Conservation (phyloP, 2,888 invertebrate species). For the Drymonia ruficornis region DNA sequence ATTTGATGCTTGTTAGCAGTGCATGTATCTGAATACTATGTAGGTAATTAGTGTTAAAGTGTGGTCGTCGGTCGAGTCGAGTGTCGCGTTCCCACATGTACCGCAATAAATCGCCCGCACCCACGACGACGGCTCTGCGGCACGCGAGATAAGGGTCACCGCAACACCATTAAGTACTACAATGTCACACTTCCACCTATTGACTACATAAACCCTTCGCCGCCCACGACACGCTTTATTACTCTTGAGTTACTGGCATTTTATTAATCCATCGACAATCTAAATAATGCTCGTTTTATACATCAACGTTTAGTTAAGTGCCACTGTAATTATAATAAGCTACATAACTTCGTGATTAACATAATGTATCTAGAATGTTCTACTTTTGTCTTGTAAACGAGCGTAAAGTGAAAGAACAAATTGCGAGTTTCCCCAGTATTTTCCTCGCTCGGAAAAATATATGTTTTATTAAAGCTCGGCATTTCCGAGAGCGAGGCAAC, state of each 20-base stretch:
- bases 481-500: slow-evolving; percentile 83
- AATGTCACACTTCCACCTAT: slow-evolving; percentile 64
- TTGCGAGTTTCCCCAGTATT: slow-evolving; percentile 85
- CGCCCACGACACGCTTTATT: slow-evolving; percentile 55
- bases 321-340: slow-evolving; percentile 59
- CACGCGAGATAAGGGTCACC: slow-evolving; percentile 76
- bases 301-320: slow-evolving; percentile 40
- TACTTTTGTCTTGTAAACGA: slow-evolving; percentile 85
- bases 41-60: slow-evolving; percentile 50
- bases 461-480: slow-evolving; percentile 86
- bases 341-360: slow-evolving; percentile 80
- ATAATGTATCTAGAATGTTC: slow-evolving; percentile 83
- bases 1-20: neutral
- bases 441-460: slow-evolving; percentile 85
- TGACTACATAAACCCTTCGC: slow-evolving; percentile 52
- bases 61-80: slow-evolving; percentile 52
- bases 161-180: slow-evolving; percentile 69
- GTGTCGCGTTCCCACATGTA: slow-evolving; percentile 55
- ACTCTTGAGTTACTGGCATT: slow-evolving; percentile 49
- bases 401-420: slow-evolving; percentile 86
- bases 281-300: slow-evolving; percentile 13
- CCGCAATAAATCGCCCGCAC: slow-evolving; percentile 73
- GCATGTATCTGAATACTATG: slow-evolving; percentile 10
- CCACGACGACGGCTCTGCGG: slow-evolving; percentile 60
- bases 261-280: slow-evolving; percentile 33